Evolutionary conservation across 2,113 vertebrate species (phyloP).

Genomic region (Perca flavescens): DNA sequence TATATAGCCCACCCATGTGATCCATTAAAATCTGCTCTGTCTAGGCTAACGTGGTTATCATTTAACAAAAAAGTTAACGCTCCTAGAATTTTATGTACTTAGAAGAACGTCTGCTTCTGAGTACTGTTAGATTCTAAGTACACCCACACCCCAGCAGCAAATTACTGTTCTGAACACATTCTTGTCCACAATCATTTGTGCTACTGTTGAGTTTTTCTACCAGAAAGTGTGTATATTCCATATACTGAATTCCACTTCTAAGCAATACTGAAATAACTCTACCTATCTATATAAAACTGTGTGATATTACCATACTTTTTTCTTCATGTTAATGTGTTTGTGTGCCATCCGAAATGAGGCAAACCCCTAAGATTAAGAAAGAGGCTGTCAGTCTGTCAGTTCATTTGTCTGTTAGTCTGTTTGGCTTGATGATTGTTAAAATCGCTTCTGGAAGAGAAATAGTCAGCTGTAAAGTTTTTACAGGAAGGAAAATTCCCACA

Average conservation of each 20-base stretch:
- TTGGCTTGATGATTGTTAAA: constrained; percentile 87
- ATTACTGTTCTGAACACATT: constrained; percentile 22
- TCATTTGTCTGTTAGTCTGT: constrained; percentile 63
- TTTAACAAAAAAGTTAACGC: neutral
- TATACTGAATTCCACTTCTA: constrained; percentile 28
- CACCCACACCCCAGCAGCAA: constrained; percentile 13
- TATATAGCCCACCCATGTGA: neutral
- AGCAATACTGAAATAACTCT: constrained; percentile 9
- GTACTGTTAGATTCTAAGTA: constrained; percentile 48
- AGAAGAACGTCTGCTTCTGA: constrained; percentile 38
- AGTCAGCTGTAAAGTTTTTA: constrained; percentile 85
- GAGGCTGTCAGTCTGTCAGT: constrained; percentile 28
- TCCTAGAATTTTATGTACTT: constrained; percentile 33
- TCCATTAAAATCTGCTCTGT: neutral
- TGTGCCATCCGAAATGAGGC: constrained; percentile 19
- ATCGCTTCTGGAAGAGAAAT: constrained; percentile 84
- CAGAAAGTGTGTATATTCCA: constrained; percentile 31
- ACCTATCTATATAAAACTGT: constrained; percentile 2
- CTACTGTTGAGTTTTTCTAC: neutral
- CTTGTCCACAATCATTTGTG: constrained; percentile 18
- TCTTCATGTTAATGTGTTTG: neutral
- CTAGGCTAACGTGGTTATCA: constrained; percentile 7
- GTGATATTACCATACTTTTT: constrained; percentile 28
- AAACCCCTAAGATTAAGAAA: constrained; percentile 35
- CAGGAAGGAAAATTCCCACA: constrained; percentile 86